Base-by-base conservation (phyloP, 1,140 invertebrate genomes). In the Caenorhabditis brenneri region DNA sequence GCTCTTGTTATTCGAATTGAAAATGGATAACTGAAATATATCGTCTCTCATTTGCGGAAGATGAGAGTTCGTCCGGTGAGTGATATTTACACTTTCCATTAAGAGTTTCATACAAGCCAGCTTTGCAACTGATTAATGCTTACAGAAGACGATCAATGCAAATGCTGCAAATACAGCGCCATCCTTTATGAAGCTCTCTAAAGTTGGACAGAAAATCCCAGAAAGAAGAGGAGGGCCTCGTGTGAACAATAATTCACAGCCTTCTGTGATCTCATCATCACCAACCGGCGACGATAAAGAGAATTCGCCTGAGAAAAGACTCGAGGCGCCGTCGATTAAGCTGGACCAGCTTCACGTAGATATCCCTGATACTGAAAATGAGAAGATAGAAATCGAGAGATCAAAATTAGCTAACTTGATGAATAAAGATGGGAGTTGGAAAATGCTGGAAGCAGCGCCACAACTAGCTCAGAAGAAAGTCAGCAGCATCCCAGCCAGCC, bases 61-160 rank as follows among this genome's bases (percentile, higher is more conserved):
- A 74, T 74, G 65, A 74, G 65, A 24, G 24, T 74, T 42, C 65
- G 65, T 74, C 65, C 65, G 36, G 65, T 74, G 19, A 33, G 58
- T 55, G n/a, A 51, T 0, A 16, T n/a, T 19, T 0, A 51, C 15
- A 16, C n/a, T 19, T 51, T 2, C 3, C 24, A 55, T 27, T 55
- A 0, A 12, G 24, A 55, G 10, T 29, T 12, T n/a, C 9, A n/a
- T 55, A n/a, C 19, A 9, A 49, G n/a, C 16, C 1, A 51, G 16
- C 22, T n/a, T n/a, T n/a, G 22, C 1, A 51, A 51, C 16, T 16
- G n/a, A 1, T 51, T 0, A n/a, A 4, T 22, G 33, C 10, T 74
- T 74, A 1, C 65, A 74, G 65, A 74, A 74, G 65, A 74, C 65
- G 65, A 74, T 74, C 65, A 42, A 74, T 46, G 65, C 65, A 4